Conservation (phyloP, 2,888 invertebrate species). For the Cataglyphis rosenhaueri region DNA sequence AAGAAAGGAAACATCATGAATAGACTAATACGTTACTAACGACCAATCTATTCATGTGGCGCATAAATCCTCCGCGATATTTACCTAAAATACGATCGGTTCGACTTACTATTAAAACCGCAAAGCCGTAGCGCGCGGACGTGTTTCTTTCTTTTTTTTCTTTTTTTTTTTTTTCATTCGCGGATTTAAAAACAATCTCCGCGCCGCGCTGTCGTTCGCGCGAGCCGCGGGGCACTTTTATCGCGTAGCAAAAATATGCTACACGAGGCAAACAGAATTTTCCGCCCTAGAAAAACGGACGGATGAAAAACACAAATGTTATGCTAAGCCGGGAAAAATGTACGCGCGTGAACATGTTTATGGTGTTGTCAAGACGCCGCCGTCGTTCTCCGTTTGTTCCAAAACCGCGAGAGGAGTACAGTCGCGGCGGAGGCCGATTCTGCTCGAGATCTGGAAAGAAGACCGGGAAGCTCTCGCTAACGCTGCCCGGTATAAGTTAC, state of each 20-base stretch:
- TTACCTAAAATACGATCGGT: constrained; percentile 49
- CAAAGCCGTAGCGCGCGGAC: constrained; percentile 35
- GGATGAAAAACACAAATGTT: constrained; percentile 52
- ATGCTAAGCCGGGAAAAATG: constrained; percentile 44
- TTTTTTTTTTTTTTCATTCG: constrained; percentile 22
- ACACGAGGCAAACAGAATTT: constrained; percentile 48
- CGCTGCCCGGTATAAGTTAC: not conserved
- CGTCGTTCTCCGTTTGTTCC: constrained; percentile 4
- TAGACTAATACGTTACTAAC: constrained; percentile 35
- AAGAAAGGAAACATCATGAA: not conserved
- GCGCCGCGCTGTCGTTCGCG: constrained; percentile 35
- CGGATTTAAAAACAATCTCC: constrained; percentile 52
- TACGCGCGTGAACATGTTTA: constrained; percentile 47
- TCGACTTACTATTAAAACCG: constrained; percentile 55
- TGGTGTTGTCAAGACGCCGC: constrained; percentile 1
- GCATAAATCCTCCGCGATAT: constrained; percentile 43
- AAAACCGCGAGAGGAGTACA: constrained; percentile 20
- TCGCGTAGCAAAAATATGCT: constrained; percentile 51
- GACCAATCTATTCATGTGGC: constrained; percentile 15
- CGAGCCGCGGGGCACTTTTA: constrained; percentile 56
- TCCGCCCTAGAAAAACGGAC: constrained; percentile 50
- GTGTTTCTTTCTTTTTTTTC: not conserved
- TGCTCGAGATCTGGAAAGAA: not conserved
- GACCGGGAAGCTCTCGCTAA: not conserved
- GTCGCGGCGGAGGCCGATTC: not conserved